Conservation (phyloP, 1,140 invertebrate genomes). For the Oedothorax gibbosus region DNA sequence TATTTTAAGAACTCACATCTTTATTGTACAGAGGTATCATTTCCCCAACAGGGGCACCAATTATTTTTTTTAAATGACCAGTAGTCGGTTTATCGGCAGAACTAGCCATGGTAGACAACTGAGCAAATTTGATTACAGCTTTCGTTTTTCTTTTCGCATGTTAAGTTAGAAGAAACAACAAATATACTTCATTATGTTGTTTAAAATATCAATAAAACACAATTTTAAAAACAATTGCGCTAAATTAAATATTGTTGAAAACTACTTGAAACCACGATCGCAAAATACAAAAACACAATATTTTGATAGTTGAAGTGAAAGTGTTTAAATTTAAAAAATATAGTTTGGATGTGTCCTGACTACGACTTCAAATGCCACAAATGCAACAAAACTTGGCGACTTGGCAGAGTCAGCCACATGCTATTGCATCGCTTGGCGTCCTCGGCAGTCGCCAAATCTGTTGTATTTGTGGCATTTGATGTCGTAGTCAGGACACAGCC, state of each 20-base stretch:
- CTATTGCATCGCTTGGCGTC: too few species aligned
- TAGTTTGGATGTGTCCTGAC: too few species aligned
- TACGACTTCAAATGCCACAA: too few species aligned
- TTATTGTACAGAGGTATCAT: neutral
- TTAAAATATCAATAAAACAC: neutral
- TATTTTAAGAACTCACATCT: neutral
- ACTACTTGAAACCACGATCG: neutral
- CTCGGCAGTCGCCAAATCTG: too few species aligned
- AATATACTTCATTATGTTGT: neutral
- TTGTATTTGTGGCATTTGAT: too few species aligned
- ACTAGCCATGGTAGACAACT: neutral
- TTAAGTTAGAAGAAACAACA: neutral
- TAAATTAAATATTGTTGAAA: neutral
- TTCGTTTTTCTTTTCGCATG: neutral
- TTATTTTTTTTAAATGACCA: slow-evolving; percentile 2
- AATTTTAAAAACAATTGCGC: neutral
- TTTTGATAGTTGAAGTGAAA: too few species aligned
- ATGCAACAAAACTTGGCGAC: too few species aligned
- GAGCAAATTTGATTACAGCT: neutral
- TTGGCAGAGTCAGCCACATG: too few species aligned
- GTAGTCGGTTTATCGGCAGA: neutral
- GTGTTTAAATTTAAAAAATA: too few species aligned
- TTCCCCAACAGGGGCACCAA: neutral
- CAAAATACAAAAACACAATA: neutral
- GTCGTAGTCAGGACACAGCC: too few species aligned